A percentile compares a stretch with the other conserved stretches of the same genome.
These are phyloP conservation scores for Erpetoichthys calabaricus DNA, from an alignment of 2,797 vertebrate species.

Conservation along the genomic window DNA sequence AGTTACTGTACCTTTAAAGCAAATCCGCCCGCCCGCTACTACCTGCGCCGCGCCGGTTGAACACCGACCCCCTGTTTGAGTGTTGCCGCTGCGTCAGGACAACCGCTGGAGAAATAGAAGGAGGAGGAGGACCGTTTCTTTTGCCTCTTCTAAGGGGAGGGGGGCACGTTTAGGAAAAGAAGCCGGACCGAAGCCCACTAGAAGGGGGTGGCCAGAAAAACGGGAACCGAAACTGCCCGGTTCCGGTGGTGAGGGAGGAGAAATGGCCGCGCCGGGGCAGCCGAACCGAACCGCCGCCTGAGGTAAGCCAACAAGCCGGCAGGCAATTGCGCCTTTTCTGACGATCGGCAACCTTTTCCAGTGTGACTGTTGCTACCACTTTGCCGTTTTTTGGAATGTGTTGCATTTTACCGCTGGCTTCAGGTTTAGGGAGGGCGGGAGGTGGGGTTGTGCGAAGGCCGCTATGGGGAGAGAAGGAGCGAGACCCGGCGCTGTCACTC, in stretches of 20 bases:
- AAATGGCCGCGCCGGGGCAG: conserved; percentile 61
- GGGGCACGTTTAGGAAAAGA: not conserved
- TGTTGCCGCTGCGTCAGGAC: conserved; percentile 8
- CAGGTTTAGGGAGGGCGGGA: conserved; percentile 3
- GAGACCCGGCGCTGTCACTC: conserved; percentile 15
- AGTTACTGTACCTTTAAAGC: not conserved
- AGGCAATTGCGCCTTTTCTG: conserved; percentile 2
- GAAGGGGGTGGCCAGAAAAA: not conserved
- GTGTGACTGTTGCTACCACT: not conserved
- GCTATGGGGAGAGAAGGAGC: conserved; percentile 14
- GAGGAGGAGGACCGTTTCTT: not conserved
- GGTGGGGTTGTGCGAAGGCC: conserved; percentile 21
- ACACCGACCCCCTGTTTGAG: conserved; percentile 12
- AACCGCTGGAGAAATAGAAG: not conserved
- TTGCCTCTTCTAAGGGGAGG: not conserved
- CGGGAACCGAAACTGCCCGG: conserved; percentile 23
- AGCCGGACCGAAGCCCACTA: not conserved
- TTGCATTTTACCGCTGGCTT: conserved; percentile 12
- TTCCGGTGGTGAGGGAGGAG: conserved; percentile 38
- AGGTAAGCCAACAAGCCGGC: conserved; percentile 42
- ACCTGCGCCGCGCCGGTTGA: conserved; percentile 19
- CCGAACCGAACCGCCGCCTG: conserved; percentile 55
- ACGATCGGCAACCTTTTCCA: not conserved
- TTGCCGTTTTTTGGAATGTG: not conserved
- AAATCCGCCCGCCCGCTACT: conserved; percentile 7